Evolutionary conservation across 2,888 invertebrate species (phyloP), one percentile per base, ranked within the genome.

Genomic region (Hypsopygia costalis): DNA sequence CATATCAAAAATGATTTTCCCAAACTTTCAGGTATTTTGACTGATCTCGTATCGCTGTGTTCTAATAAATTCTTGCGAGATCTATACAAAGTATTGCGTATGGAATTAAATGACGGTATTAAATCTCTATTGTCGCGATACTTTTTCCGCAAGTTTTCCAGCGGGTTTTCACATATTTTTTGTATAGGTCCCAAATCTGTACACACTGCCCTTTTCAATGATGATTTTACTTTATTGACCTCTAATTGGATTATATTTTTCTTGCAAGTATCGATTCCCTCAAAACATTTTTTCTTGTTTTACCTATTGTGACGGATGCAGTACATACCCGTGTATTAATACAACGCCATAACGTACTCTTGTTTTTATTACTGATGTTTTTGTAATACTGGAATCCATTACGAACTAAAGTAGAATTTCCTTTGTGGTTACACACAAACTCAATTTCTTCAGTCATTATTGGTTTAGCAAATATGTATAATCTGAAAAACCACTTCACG

Each of bases 181-280:
- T 22, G 37, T 1, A 37, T 25, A 1, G 31, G 31, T 4, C 37
- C 12, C 8, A 37, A 31, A 31, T 37, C 31, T 11, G 10, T 4
- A n/a, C 31, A 32, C 25, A 37, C 29, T 10, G 37, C 37, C 8
- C 21, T 31, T n/a, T 30, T 30, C 22, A 36, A 22, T 9, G 9
- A 11, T 36, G 5, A 3, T 21, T 21, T 21, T 21, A 10, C 30
- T 10, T 30, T 8, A 10, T 30, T 30, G 6, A 30, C 30, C 10
- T 30, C 10, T 6, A 30, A 10, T 10, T 9, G 3, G 10, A 30
- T 11, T 6, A 6, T n/a, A 30, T 30, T 10, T 11, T 11, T 9
- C 6, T 10, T 11, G 10, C 30, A 30, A 6, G 30, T 10, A 30
- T 30, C 10, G 30, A 10, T 30, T 30, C 10, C 10, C 9, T n/a